These are phyloP conservation scores for Cyanocitta stelleri DNA, from an alignment of 2,113 vertebrate species.

Conservation along the genomic window DNA sequence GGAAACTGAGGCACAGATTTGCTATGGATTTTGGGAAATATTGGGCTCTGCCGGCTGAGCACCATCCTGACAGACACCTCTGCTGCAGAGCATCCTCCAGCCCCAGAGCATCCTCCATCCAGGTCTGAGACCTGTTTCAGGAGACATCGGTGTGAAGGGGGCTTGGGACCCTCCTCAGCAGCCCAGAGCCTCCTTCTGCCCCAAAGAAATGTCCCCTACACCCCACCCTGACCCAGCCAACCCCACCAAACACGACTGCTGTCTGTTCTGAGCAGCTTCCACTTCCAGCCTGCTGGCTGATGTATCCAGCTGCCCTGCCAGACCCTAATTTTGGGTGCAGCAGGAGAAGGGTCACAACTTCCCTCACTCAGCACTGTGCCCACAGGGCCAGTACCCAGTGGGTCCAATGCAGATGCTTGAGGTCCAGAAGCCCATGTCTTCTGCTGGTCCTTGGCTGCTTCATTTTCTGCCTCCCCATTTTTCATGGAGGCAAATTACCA, in stretches of 20 bases:
- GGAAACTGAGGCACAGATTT: neutral
- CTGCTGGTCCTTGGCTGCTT: neutral
- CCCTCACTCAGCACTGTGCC: accelerated
- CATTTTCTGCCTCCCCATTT: neutral
- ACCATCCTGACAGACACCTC: neutral
- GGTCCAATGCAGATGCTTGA: neutral
- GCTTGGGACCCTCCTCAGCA: neutral
- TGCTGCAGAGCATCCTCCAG: neutral
- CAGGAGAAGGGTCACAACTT: neutral
- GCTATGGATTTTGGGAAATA: neutral
- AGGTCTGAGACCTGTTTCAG: neutral
- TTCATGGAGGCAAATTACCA: neutral
- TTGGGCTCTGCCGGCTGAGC: neutral
- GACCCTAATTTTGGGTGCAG: neutral
- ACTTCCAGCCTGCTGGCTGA: neutral
- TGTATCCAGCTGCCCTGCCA: neutral
- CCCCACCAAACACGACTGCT: accelerated
- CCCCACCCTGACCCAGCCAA: neutral
- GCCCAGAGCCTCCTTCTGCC: neutral
- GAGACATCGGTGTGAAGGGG: neutral
- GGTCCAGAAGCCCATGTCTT: neutral
- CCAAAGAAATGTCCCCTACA: neutral
- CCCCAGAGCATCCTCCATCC: neutral
- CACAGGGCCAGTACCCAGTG: accelerated
- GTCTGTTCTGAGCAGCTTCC: neutral